Evolutionary conservation across 1,140 invertebrate genomes (phyloP).

Genomic region (Oryzaephilus surinamensis): DNA sequence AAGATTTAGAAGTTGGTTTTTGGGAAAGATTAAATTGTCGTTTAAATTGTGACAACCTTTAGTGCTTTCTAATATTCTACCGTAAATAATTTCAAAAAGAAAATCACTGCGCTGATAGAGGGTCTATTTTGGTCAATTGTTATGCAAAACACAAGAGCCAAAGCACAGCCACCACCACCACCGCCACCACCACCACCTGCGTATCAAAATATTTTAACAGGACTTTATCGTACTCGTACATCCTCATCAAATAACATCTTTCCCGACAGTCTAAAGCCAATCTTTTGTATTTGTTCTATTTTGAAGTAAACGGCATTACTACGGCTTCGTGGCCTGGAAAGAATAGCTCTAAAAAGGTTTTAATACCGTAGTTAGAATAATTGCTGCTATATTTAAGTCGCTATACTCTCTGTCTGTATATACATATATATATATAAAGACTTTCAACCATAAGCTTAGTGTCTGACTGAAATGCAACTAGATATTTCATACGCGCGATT

Average conservation of each 20-base stretch:
- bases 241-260: conserved; percentile 34
- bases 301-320: conserved; percentile 28
- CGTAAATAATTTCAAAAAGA: conserved; percentile 34
- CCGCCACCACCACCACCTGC: conserved; percentile 36
- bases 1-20: conserved; percentile 15
- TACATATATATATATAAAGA: too few relatives aligned
- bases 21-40: conserved; percentile 31
- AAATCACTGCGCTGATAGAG: conserved; percentile 32
- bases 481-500: conserved; percentile 27
- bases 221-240: conserved; percentile 35
- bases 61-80: conserved; percentile 36
- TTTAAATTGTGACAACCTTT: conserved; percentile 32
- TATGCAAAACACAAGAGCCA: conserved; percentile 33
- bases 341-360: conserved; percentile 35
- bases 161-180: too few relatives aligned
- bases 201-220: too few relatives aligned
- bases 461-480: too few relatives aligned
- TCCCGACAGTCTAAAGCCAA: conserved; percentile 32
- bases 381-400: conserved; percentile 34
- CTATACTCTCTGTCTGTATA: too few relatives aligned
- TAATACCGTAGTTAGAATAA: conserved; percentile 36
- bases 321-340: conserved; percentile 33
- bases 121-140: conserved; percentile 34
- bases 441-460: too few relatives aligned
- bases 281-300: conserved; percentile 37